These are phyloP conservation scores for Epinotia ramella DNA, from an alignment of 2,888 invertebrate genomes.

Conservation along the genomic window DNA sequence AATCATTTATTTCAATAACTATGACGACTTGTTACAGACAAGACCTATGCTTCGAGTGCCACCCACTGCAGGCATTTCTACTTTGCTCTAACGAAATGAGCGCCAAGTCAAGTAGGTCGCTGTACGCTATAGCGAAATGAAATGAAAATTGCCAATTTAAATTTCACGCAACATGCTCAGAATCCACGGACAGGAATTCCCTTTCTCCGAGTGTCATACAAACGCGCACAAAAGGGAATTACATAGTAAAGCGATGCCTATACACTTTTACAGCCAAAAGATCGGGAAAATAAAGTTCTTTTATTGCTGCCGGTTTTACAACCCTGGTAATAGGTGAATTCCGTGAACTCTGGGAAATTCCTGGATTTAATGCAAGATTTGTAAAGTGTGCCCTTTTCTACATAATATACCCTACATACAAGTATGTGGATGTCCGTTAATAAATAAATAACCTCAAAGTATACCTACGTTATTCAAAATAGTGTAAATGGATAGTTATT, in stretches of 20 bases:
- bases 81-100: not conserved
- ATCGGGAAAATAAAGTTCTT: constrained; percentile 76
- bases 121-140: constrained; percentile 49
- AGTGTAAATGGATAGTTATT: too few relatives aligned
- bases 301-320: constrained; percentile 75
- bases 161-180: constrained; percentile 57
- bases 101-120: not conserved
- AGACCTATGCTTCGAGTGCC: not conserved
- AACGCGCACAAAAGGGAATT: constrained; percentile 69
- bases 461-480: too few relatives aligned
- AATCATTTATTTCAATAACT: too few relatives aligned
- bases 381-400: constrained; percentile 34
- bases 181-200: constrained; percentile 54
- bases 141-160: constrained; percentile 63
- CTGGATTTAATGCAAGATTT: constrained; percentile 49
- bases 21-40: not conserved
- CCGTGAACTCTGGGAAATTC: constrained; percentile 60
- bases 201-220: constrained; percentile 63
- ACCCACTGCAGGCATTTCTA: not conserved
- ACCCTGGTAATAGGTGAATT: constrained; percentile 69
- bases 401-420: too few relatives aligned
- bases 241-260: constrained; percentile 74
- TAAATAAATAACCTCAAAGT: too few relatives aligned
- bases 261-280: constrained; percentile 70
- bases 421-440: too few relatives aligned